Conservation (phyloP, 2,888 invertebrate genomes). For the Melanophora roralis region DNA sequence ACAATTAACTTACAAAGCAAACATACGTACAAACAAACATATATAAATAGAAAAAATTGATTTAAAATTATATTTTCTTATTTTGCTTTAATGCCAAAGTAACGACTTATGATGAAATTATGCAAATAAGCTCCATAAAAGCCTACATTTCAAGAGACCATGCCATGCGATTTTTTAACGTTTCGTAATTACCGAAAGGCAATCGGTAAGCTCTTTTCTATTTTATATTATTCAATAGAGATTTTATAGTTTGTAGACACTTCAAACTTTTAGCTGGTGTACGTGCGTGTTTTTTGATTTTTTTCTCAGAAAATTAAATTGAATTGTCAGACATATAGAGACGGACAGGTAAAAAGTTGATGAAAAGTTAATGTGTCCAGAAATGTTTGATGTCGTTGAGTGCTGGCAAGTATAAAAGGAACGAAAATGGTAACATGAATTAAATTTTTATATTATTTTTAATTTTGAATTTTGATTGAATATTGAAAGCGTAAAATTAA, state of each 20-base stretch:
- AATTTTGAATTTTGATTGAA: too few relatives aligned
- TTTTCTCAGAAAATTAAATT: background rate
- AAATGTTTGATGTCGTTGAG: conserved; percentile 37
- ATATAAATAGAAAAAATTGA: conserved; percentile 28
- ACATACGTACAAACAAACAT: conserved; percentile 21
- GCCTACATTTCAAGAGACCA: conserved; percentile 26
- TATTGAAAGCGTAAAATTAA: too few relatives aligned
- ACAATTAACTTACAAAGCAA: conserved; percentile 23
- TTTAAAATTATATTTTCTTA: conserved; percentile 28
- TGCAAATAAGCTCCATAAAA: conserved; percentile 55
- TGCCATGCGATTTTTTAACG: background rate
- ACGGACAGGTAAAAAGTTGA: conserved; percentile 42
- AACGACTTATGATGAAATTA: conserved; percentile 55
- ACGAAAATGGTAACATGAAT: too few relatives aligned
- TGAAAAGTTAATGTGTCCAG: conserved; percentile 37
- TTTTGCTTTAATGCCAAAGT: background rate
- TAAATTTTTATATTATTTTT: too few relatives aligned
- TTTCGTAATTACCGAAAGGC: background rate
- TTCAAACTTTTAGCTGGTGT: background rate
- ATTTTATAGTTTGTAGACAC: background rate
- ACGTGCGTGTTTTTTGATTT: background rate
- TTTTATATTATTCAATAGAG: conserved; percentile 11
- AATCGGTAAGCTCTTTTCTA: background rate
- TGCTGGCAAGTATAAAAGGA: too few relatives aligned
- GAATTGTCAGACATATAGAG: background rate